Base-by-base conservation (phyloP, 2,888 invertebrate genomes). In the Nebria brevicollis region DNA sequence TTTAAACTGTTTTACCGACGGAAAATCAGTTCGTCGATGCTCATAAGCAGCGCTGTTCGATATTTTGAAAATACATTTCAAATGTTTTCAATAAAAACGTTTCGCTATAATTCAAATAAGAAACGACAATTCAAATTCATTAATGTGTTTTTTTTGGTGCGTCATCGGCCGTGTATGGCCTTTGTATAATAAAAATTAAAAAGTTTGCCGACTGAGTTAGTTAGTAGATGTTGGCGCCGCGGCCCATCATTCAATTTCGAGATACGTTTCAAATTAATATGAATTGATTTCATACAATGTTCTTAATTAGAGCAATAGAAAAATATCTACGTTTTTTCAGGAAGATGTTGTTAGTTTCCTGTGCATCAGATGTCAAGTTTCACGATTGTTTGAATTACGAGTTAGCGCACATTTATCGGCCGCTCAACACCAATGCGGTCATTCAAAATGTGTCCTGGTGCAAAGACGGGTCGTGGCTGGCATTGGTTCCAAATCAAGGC, bases 311-410 rank as follows among this genome's bases (percentile, higher is more conserved):
- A 54, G 6, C 8, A 54, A 11, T 54, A 54, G 7, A 54, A 54
- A 54, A 3, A 54, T 54, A 54, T 54, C 4, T 54, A 11, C 54
- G 54, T 54, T 13, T 54, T 54, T 54, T 8, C 54, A 54, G 54
- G 13, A 84, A 82, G 82, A 92, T 92, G 92, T 91, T 90, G 87
- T 89, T 93, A 83, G 91, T 92, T 41, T 91, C 92, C 66, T 89
- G 91, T 83, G 91, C 92, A 85, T 91, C 91, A 72, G 90, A 91
- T 72, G 88, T 93, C 83, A 89, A 92, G 86, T 88, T 92, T 41
- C 91, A 92, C 85, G 91, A 91, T 83, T 90, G 89, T 82, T 91
- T 90, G 85, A 89, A 88, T 86, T 92, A 92, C 89, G 90, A 91
- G 85, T 87, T 91, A 80, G 89, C 90, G 85, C 90, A 91, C 85